A percentile compares a stretch with the other conserved stretches of the same genome.
phyloP scores from a whole-genome alignment of 2,797 vertebrate genomes.

The Uromys caudimaculatus region DNA sequence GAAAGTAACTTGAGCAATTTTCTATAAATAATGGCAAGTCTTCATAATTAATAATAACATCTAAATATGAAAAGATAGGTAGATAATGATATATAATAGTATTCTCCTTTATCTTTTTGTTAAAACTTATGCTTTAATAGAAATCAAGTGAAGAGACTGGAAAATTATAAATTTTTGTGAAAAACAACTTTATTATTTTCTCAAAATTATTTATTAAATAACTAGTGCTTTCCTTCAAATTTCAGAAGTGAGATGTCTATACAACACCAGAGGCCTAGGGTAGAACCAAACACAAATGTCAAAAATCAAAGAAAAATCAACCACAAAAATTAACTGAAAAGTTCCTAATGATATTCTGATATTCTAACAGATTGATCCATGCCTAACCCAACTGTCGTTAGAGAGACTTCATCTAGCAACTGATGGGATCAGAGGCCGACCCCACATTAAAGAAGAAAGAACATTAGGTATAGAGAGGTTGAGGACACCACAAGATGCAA shows the following conservation, averaged over 20 bases:
- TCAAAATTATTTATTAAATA: not conserved
- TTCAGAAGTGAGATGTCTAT: not conserved
- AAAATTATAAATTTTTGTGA: not conserved
- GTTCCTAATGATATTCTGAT: not conserved
- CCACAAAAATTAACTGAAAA: not conserved
- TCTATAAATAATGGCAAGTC: not conserved
- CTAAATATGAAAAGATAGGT: not conserved
- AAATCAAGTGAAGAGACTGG: not conserved
- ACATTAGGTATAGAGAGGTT: not conserved
- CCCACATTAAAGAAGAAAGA: not conserved
- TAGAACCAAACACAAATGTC: not conserved
- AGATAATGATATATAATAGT: not conserved
- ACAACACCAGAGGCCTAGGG: not conserved
- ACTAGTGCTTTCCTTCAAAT: not conserved
- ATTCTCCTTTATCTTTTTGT: not conserved
- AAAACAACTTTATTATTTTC: not conserved
- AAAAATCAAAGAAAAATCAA: not conserved
- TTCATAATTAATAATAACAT: not conserved
- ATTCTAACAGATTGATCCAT: not conserved
- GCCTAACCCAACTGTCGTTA: not conserved
- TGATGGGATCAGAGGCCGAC: not conserved
- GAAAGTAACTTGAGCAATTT: not conserved
- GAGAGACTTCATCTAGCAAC: not conserved
- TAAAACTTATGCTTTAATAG: not conserved
- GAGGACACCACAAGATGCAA: not conserved